Evolutionary conservation across 1,140 invertebrate genomes (phyloP).

Genomic region (Chelonus insularis): DNA sequence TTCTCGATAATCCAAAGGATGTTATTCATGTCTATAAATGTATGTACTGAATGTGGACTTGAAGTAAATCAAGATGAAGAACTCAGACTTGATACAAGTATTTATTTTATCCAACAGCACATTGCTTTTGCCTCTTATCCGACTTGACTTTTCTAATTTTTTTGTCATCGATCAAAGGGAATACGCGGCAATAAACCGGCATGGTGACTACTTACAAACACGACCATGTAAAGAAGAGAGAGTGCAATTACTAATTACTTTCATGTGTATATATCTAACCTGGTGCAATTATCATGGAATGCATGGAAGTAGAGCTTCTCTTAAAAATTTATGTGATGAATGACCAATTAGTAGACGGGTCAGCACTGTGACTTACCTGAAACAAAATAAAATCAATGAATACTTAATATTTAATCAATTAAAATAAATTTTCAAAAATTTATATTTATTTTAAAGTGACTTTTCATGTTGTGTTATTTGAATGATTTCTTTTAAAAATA

Average conservation of each 20-base stretch:
- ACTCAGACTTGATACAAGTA: neutral
- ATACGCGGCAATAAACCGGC: constrained; percentile 13
- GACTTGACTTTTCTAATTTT: neutral
- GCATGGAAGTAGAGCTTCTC: constrained; percentile 32
- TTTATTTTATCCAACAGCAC: neutral
- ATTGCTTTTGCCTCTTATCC: neutral
- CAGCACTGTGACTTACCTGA: constrained; percentile 43
- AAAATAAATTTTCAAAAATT: no score
- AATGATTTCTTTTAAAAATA: neutral
- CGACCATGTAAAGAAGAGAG: constrained; percentile 21
- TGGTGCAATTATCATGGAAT: constrained; percentile 34
- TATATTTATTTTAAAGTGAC: neutral
- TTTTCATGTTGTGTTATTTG: neutral
- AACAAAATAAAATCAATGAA: constrained; percentile 33
- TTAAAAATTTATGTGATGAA: constrained; percentile 16
- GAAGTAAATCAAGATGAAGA: constrained; percentile 14
- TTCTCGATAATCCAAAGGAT: constrained; percentile 17
- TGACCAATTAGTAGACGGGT: constrained; percentile 27
- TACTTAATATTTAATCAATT: no score
- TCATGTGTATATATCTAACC: constrained; percentile 37
- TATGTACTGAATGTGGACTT: constrained; percentile 6
- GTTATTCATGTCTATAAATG: constrained; percentile 15
- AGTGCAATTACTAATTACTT: constrained; percentile 28
- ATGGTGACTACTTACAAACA: constrained; percentile 8
- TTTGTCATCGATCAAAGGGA: constrained; percentile 19